phyloP scores from a whole-genome alignment of 2,113 vertebrate species.

The Nesogale talazaci region DNA sequence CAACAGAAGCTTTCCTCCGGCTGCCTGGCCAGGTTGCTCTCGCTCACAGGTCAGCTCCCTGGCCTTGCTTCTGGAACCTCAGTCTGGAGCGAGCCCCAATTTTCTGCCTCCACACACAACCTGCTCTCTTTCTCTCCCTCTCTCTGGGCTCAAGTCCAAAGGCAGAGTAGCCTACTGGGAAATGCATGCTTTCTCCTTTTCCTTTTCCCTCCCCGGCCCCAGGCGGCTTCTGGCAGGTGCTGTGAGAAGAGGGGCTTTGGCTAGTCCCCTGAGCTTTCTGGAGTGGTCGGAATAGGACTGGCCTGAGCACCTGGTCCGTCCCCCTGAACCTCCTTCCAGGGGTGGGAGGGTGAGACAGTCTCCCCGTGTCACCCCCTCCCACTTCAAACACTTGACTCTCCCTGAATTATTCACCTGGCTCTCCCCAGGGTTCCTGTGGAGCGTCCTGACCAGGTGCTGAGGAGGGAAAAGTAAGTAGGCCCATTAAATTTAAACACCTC shows the following conservation, averaged over 20 bases:
- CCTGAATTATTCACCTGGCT: slow-evolving; percentile 86
- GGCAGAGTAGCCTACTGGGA: neutral
- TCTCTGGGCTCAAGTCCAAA: slow-evolving; percentile 1
- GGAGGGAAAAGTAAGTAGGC: slow-evolving; percentile 77
- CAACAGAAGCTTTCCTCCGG: neutral
- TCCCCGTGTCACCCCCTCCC: slow-evolving; percentile 52
- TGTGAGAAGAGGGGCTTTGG: neutral
- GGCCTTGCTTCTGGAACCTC: neutral
- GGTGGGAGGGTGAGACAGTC: slow-evolving; percentile 61
- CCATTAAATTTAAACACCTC: slow-evolving; percentile 86
- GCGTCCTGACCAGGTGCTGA: slow-evolving; percentile 84
- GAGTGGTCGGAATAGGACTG: neutral
- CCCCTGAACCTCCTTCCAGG: neutral
- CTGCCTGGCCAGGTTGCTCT: neutral
- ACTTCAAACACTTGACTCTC: slow-evolving; percentile 82
- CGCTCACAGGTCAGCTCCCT: neutral
- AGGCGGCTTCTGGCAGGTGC: slow-evolving; percentile 19
- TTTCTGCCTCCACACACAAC: neutral
- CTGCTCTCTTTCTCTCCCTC: neutral
- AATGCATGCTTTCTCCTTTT: neutral
- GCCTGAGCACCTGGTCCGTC: neutral
- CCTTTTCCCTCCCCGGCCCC: neutral
- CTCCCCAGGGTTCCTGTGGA: slow-evolving; percentile 81
- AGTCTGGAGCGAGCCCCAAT: neutral
- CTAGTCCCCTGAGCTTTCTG: slow-evolving; percentile 17